Conservation (phyloP, 1,140 invertebrate genomes). For the Eumeta japonica region DNA sequence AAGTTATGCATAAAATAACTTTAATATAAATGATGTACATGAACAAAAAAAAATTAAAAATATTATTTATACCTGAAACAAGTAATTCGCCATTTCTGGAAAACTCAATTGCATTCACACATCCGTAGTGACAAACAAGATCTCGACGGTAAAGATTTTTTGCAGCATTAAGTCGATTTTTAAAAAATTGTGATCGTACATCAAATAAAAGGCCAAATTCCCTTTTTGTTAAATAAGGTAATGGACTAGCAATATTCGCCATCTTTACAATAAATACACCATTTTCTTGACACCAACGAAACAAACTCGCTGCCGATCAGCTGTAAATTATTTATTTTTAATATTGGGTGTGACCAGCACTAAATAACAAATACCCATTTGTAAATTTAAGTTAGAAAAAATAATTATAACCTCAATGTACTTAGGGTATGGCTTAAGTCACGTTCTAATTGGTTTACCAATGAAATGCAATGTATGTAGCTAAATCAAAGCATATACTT, state of each 20-base stretch:
- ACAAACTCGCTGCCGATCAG: slow-evolving; percentile 38
- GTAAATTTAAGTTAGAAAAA: too few species aligned
- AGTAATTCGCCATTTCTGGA: slow-evolving; percentile 82
- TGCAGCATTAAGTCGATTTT: slow-evolving; percentile 63
- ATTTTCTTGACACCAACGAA: slow-evolving; percentile 32
- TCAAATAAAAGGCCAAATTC: slow-evolving; percentile 35
- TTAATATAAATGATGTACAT: too few species aligned
- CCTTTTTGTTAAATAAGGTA: slow-evolving; percentile 39
- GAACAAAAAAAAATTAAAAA: slow-evolving; percentile 6
- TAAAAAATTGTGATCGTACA: slow-evolving; percentile 58
- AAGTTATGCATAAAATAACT: too few species aligned
- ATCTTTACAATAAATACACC: slow-evolving; percentile 41
- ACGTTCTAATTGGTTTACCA: too few species aligned
- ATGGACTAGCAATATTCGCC: slow-evolving; percentile 45
- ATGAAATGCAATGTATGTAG: too few species aligned
- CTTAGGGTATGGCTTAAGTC: too few species aligned
- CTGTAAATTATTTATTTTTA: slow-evolving; percentile 36
- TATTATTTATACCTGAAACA: slow-evolving; percentile 72
- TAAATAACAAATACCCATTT: too few species aligned
- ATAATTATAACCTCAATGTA: too few species aligned
- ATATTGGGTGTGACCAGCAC: too few species aligned
- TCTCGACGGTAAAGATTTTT: slow-evolving; percentile 81
- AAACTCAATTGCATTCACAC: slow-evolving; percentile 96
- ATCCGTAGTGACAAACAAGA: slow-evolving; percentile 87
- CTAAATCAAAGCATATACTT: too few species aligned